These are phyloP conservation scores for Eilema depressum DNA, from an alignment of 2,888 invertebrate species.

Conservation along the genomic window DNA sequence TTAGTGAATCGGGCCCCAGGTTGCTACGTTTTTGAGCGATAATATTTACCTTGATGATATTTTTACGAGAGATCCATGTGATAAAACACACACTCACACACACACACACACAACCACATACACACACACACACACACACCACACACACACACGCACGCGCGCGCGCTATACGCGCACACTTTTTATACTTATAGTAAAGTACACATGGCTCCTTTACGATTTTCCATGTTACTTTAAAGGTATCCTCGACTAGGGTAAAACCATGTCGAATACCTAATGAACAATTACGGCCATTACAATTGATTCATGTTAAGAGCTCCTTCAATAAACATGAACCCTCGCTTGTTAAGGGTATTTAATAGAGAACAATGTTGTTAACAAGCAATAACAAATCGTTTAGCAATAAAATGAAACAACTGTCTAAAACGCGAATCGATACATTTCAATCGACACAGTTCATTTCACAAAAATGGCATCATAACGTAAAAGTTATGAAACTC, in stretches of 20 bases:
- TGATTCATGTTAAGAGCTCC: neutral
- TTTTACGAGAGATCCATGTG: no score
- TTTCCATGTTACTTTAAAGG: neutral
- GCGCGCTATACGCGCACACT: no score
- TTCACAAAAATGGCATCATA: neutral
- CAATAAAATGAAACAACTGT: neutral
- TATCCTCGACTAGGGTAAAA: neutral
- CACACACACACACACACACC: no score
- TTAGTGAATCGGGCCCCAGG: no score
- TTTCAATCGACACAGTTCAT: neutral
- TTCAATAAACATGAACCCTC: neutral
- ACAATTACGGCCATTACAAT: neutral
- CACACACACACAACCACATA: no score
- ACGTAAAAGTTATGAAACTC: conserved; percentile 12
- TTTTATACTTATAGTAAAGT: neutral
- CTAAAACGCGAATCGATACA: neutral
- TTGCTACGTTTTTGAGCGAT: no score
- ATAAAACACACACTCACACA: no score
- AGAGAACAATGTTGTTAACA: neutral
- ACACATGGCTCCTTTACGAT: neutral
- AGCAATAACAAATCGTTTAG: conserved; percentile 2
- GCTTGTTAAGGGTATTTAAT: neutral
- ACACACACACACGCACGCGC: no score
- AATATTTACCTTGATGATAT: no score
- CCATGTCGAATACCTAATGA: neutral